A percentile compares a stretch with the other conserved stretches of the same genome.
Conservation (phyloP, 1,140 invertebrate genomes). For the Plectus sambesii region DNA sequence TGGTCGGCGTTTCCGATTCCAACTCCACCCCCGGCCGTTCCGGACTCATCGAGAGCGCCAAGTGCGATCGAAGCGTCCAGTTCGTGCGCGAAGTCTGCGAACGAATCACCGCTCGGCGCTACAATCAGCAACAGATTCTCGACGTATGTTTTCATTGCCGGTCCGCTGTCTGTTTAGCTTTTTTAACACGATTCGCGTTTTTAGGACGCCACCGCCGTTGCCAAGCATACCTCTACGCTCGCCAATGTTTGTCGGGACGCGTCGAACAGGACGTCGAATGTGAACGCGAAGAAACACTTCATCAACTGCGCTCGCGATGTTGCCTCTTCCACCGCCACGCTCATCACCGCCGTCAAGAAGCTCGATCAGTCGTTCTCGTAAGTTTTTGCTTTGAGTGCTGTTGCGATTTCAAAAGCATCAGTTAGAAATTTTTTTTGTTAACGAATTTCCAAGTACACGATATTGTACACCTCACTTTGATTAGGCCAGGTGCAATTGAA, state of each 20-base stretch:
- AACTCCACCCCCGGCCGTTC: conserved; percentile 75
- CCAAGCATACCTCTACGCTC: conserved; percentile 85
- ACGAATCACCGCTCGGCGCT: conserved; percentile 58
- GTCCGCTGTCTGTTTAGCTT: not conserved
- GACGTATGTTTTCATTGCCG: too few species aligned
- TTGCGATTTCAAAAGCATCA: not conserved
- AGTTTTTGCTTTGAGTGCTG: not conserved
- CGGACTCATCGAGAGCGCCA: conserved; percentile 78
- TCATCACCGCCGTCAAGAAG: conserved; percentile 89
- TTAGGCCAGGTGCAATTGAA: conserved; percentile 6
- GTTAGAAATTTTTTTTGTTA: conserved; percentile 34
- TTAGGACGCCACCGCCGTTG: conserved; percentile 67
- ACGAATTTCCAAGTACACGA: conserved; percentile 7
- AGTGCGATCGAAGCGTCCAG: conserved; percentile 72
- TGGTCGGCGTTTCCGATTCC: conserved; percentile 81
- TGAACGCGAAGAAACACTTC: conserved; percentile 86
- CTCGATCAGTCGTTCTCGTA: conserved; percentile 49
- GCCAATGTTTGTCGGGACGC: conserved; percentile 87
- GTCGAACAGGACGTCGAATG: conserved; percentile 77
- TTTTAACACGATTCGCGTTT: not conserved
- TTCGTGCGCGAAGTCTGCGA: conserved; percentile 78
- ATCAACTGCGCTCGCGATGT: conserved; percentile 94
- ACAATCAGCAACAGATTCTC: conserved; percentile 59
- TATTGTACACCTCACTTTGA: not conserved
- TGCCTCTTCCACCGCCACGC: conserved; percentile 80